These are phyloP conservation scores for Datnioides undecimradiatus DNA, from an alignment of 2,113 vertebrate genomes.

Conservation along the genomic window DNA sequence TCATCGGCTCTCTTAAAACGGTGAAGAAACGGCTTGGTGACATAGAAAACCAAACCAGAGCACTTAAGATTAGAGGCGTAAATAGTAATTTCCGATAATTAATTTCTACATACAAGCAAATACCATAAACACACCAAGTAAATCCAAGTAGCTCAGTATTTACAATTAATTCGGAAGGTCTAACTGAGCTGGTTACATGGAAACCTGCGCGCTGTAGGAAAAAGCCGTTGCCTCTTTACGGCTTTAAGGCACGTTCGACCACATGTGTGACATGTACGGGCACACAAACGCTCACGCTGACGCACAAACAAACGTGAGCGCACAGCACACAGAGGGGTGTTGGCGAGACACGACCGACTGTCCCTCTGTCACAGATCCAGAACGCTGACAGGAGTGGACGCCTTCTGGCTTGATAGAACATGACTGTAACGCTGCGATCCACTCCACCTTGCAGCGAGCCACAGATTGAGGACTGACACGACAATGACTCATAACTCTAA, in stretches of 20 bases:
- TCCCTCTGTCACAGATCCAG: conserved; percentile 2
- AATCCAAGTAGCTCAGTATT: background rate
- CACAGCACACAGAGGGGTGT: background rate
- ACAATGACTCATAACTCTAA: background rate
- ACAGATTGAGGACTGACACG: background rate
- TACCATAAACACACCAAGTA: background rate
- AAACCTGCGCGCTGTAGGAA: background rate
- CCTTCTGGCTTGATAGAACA: conserved; percentile 10
- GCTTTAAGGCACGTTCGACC: background rate
- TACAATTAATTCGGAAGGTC: background rate
- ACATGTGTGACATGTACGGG: background rate
- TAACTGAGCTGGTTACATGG: background rate
- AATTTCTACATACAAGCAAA: background rate
- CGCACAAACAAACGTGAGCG: background rate
- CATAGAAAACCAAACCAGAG: background rate
- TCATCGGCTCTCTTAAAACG: background rate
- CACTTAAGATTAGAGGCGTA: background rate
- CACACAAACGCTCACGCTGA: background rate
- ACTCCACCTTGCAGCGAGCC: background rate
- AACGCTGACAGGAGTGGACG: background rate
- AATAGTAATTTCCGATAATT: background rate
- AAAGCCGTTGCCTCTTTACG: background rate
- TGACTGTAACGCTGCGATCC: conserved; percentile 10
- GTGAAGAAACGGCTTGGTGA: background rate
- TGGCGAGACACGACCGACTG: background rate